Evolutionary conservation across 2,888 invertebrate species (phyloP).

Genomic region (Nebria brevicollis): DNA sequence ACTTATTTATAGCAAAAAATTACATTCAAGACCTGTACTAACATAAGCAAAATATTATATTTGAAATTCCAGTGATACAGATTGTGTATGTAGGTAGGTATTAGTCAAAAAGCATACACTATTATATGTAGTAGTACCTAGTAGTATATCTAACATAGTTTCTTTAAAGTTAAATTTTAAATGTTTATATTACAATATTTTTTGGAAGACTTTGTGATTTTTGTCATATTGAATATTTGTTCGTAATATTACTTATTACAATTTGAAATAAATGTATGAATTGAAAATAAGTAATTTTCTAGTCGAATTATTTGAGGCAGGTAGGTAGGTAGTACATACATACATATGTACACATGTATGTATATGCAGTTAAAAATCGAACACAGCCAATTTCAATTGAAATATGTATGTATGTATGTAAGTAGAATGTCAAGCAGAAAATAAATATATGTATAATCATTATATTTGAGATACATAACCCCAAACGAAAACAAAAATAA

Average conservation of each 20-base stretch:
- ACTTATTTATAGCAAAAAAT: neutral
- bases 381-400: slow-evolving; percentile 34
- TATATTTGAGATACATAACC: slow-evolving; percentile 53
- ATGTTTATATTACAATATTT: neutral
- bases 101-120: neutral
- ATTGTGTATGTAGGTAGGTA: too few relatives aligned
- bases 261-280: neutral
- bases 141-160: neutral
- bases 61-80: too few relatives aligned
- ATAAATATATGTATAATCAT: slow-evolving; percentile 2
- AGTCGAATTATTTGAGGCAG: neutral
- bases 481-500: slow-evolving; percentile 48
- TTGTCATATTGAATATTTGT: slow-evolving; percentile 14
- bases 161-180: neutral
- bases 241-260: slow-evolving; percentile 10
- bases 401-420: neutral
- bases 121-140: neutral
- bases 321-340: neutral
- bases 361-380: slow-evolving; percentile 30
- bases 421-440: slow-evolving; percentile 12
- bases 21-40: slow-evolving; percentile 6
- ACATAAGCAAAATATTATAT: too few relatives aligned
- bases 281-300: neutral
- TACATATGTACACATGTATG: slow-evolving; percentile 12
- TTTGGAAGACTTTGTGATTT: neutral